Evolutionary conservation across 1,140 invertebrate genomes (phyloP), one percentile per base, ranked within the genome.

Genomic region (Asobara japonica): DNA sequence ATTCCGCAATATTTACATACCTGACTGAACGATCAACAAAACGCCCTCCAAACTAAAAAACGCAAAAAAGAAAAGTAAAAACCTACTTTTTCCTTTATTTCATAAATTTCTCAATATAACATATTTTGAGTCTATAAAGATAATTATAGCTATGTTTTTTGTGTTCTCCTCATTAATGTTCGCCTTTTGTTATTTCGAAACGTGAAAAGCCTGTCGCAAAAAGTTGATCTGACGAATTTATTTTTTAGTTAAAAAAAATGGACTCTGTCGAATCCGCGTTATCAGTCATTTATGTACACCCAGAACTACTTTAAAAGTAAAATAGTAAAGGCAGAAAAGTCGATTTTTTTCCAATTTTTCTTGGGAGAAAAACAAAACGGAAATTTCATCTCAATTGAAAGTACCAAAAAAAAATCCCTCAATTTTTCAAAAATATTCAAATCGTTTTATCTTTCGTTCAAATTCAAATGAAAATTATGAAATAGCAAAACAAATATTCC

Each of bases 1-100:
- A 74, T 73, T 78, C 79, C 74, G 73, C 77, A 80, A 79, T 82
- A 82, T 82, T 51, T 82, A 82, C 81, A 82, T 51, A 71, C 71
- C 73, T 79, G 72, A 78, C 68, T 45, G 41, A 45, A 74, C 73
- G 48, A 79, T 81, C 79, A 77, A 82, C 29, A 65, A n/a, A n/a
- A 36, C 33, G 31, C 22, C 27, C 31, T 22, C 31, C n/a, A n/a
- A n/a, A n/a, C n/a, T n/a, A n/a, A 65, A 31, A 45, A 11, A 45
- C 8, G 41, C 5, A 33, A 60, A 60, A 16, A 62, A 31, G 31
- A 62, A 16, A 30, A 31, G 18, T 31, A 31, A 60, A 60, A 60
- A 60, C 51, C 25, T 60, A 60, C 1, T 31, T 62, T 62, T 62
- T 62, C 27, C 65, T 56, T 72, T 33, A 33, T 56, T 20, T 51